These are phyloP conservation scores for Dasysyrphus albostriatus DNA, from an alignment of 2,888 invertebrate species.

Conservation along the genomic window DNA sequence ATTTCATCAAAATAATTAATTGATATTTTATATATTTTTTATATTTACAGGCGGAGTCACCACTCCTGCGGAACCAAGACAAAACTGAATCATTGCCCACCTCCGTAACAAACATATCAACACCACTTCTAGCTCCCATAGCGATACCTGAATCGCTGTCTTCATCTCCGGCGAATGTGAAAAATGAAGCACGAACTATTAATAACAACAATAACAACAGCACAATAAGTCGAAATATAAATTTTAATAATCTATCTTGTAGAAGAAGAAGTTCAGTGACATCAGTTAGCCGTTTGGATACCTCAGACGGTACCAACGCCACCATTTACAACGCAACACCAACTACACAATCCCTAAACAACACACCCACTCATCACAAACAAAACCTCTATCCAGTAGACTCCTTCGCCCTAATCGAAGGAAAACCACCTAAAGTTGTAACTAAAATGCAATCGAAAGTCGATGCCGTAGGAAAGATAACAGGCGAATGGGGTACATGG, in stretches of 20 bases:
- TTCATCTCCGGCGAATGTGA: conserved; percentile 70
- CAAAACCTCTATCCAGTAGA: conserved; percentile 81
- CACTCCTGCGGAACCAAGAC: conserved; percentile 80
- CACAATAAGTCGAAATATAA: conserved; percentile 37
- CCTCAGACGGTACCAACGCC: conserved; percentile 37
- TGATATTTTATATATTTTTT: neutral
- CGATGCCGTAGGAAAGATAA: conserved; percentile 83
- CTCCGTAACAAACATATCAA: conserved; percentile 72
- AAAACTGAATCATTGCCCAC: conserved; percentile 66
- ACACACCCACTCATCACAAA: conserved; percentile 77
- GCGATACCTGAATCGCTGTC: conserved; percentile 71
- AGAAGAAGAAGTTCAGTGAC: conserved; percentile 79
- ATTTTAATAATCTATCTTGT: conserved; percentile 66
- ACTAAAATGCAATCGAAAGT: conserved; percentile 82
- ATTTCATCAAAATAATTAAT: neutral
- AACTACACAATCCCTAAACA: conserved; percentile 60
- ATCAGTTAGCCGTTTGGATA: conserved; percentile 62
- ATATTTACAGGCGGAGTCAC: conserved; percentile 81
- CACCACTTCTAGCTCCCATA: conserved; percentile 69
- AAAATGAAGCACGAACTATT: conserved; percentile 69
- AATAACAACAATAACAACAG: conserved; percentile 67
- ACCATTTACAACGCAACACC: conserved; percentile 49
- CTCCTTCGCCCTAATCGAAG: conserved; percentile 80
- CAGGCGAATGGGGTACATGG: conserved; percentile 84
- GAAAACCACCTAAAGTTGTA: conserved; percentile 78